Base-by-base conservation (phyloP, 2,113 vertebrate species). In the Ancistrus triradiatus region DNA sequence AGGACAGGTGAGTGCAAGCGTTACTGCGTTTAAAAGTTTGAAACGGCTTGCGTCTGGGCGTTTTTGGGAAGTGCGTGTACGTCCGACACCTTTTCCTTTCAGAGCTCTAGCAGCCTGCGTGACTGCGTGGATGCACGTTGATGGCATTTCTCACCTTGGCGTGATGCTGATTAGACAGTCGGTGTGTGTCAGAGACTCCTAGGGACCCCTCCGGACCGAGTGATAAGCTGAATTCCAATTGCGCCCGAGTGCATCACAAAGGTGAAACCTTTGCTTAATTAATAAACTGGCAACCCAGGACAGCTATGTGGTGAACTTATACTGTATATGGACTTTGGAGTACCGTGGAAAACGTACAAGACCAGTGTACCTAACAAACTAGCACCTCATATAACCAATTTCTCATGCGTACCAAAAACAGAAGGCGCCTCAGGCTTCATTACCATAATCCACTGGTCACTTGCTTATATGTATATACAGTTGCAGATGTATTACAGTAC, bases 1-100 rank as follows among this genome's bases (percentile, higher is more conserved):
- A n/a, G 49, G 60, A 28, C 21, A 63, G 60, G 60, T 63, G 50
- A 63, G 60, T 63, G 22, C 43, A 22, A 5, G 0, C 18, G 10
- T 38, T 7, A 25, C 28, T 38, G 5, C 37, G 28, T 17, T 48
- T 37, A 46, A 18, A 13, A 59, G 24, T 42, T 58, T 60, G 46
- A 11, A 46, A 33, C 9, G 15, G 27, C 33, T 15, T 2, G 10
- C 35, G n/a, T n/a, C n/a, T n/a, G 6, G 18, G 31, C 7, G 4
- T 38, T 22, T 57, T 6, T 37, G 52, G 3, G 27, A 31, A 31
- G 27, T n/a, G n/a, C 27, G 7, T 4, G 27, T 13, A 38, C 11
- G 3, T 14, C 7, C 37, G 1, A 40, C 37, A 3, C 37, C 31
- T 10, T 1, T 33, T 10, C 31, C 31, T 10, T 27, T 57, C 18